Evolutionary conservation across 2,888 invertebrate genomes (phyloP), one percentile per base, ranked within the genome.

Genomic region (Drosophila kambysellisi): DNA sequence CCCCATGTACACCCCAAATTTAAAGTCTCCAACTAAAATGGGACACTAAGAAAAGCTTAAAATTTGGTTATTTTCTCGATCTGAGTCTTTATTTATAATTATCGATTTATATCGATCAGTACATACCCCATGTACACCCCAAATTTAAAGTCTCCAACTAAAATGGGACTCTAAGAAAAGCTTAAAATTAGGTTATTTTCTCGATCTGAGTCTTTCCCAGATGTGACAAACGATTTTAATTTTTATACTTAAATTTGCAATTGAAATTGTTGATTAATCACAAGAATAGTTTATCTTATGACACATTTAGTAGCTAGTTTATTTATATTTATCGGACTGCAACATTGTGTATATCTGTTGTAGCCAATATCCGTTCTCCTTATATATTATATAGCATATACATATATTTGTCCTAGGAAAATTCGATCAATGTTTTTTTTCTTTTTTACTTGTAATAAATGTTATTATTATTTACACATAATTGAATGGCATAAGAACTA

Each of bases 181-280:
- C n/a, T n/a, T n/a, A n/a, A n/a, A n/a, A n/a, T n/a, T n/a, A n/a
- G 25, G 25, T 37, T 58, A 53, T 43, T 56, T n/a, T 50, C 59
- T 39, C 11, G 3, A 9, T 56, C 30, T 68, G 77, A 68, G 78
- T 32, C 56, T 77, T 76, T 76, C 68, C 76, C 73, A 62, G 29
- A 61, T 1, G 25, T 25, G 25, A 25, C 25, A 25, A 25, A 25
- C 25, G 25, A 25, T 25, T 25, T 25, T 25, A 25, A 25, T 25
- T 25, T 2, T 25, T 25, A 25, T 25, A 33, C 33, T 9, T 33
- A 33, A 2, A 33, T 33, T 33, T 33, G 20, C 4, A 43, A 43
- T 20, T 43, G 35, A 2, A 35, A 15, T 35, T 35, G 5, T 17
- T 17, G 8, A 39, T 17, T 39, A 17, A 39, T 39, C 39, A n/a